Evolutionary conservation across 2,113 vertebrate species (phyloP), one percentile per base, ranked within the genome.

Genomic region (Pycnonotus jocosus): DNA sequence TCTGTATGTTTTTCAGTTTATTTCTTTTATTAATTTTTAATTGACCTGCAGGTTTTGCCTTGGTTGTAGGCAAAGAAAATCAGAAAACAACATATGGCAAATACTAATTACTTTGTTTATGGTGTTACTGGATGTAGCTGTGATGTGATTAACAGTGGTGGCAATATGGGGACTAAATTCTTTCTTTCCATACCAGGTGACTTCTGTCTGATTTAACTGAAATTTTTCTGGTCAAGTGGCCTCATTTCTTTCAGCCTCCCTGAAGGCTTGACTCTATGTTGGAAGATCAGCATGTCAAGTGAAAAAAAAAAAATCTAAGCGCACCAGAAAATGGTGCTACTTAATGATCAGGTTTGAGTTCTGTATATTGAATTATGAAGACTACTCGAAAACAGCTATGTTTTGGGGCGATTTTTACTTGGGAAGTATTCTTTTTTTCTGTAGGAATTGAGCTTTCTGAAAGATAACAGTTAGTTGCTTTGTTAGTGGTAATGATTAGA

Each of bases 21-120:
- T 89, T 80, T 90, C 47, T 96, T 88, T 37, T 85, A 89, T 89
- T 86, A 81, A 69, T 85, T 95, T 96, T 92, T 95, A 93, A 91
- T 89, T 89, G 84, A 81, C 66, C 42, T 92, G 60, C 69, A 76
- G 81, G 47, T 81, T 93, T 95, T 87, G 44, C 69, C 18, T 60
- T 91, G 57, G 28, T 85, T 79, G 23, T 61, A 57, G 70, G 69
- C 48, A 65, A 78, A 90, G 76, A 73, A 88, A 81, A 64, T 53
- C 57, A 23, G 45, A 86, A 92, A 89, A 87, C 72, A 90, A 50
- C 81, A 93, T 79, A 86, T 86, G 86, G 84, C 57, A 95, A 83
- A 76, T 91, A 58, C 38, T 95, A 92, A 91, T 92, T 90, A 68
- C 45, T 35, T 94, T 58, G 33, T 84, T 86, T 78, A 37, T 90